Percentiles rank a stretch among this genome's conserved stretches.
Conservation (phyloP, 2,888 invertebrate species). For the Metellina segmentata region DNA sequence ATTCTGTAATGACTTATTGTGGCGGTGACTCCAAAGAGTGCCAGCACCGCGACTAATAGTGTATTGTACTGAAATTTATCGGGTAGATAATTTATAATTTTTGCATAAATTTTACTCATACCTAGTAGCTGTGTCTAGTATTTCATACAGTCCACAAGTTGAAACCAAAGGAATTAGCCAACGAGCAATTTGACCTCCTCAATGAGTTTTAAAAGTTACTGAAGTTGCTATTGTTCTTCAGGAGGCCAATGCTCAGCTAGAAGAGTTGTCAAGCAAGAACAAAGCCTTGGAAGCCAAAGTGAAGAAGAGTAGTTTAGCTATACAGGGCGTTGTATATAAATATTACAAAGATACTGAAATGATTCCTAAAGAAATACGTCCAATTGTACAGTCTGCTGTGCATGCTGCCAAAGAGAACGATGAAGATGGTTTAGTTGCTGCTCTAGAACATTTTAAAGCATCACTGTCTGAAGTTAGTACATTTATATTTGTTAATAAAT, state of each 20-base stretch:
- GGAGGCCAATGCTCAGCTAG: slow-evolving; percentile 29
- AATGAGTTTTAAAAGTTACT: too few species aligned
- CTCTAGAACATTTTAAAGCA: slow-evolving; percentile 40
- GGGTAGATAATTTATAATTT: too few species aligned
- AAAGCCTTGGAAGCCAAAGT: slow-evolving; percentile 47
- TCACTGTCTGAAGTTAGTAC: slow-evolving; percentile 49
- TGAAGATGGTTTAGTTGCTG: slow-evolving; percentile 17
- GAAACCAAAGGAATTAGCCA: too few species aligned
- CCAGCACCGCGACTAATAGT: too few species aligned
- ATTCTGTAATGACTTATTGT: too few species aligned
- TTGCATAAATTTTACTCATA: too few species aligned
- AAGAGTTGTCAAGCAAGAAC: slow-evolving; percentile 20
- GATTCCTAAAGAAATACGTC: slow-evolving; percentile 46
- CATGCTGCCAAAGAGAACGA: slow-evolving; percentile 57
- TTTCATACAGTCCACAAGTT: too few species aligned
- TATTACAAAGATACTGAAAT: slow-evolving; percentile 57
- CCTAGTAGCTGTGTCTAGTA: too few species aligned
- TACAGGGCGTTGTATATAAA: slow-evolving; percentile 60
- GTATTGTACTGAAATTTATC: too few species aligned
- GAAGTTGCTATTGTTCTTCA: background rate
- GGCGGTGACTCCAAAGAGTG: too few species aligned
- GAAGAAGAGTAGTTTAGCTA: slow-evolving; percentile 40
- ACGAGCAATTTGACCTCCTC: too few species aligned
- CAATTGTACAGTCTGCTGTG: slow-evolving; percentile 42
- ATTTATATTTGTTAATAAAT: background rate